Evolutionary conservation across 2,888 invertebrate species (phyloP), one percentile per base, ranked within the genome.

Genomic region (Drosophila lacicola): DNA sequence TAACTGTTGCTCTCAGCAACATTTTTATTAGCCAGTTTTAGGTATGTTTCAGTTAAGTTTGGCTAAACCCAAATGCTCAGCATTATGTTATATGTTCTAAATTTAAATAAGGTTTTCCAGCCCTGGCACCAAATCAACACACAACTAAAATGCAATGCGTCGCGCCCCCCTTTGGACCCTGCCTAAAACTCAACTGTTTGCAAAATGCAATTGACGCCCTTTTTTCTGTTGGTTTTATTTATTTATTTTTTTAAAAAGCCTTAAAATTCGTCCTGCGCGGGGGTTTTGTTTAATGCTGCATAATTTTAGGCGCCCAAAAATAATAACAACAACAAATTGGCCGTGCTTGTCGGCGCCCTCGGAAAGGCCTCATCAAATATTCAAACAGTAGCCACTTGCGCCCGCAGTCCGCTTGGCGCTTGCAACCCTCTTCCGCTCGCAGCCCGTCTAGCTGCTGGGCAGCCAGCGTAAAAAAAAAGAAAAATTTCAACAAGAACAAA

Each of bases 231-330:
- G 29, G 29, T 29, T 29, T 8, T 29, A 8, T 49, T 25, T 6
- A 9, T 10, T 17, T 17, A 1, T 25, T 49, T 75, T 17, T 14
- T 74, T 80, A 78, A 67, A 78, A 75, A 74, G 74, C 42, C 47
- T 55, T 34, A 34, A 67, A 76, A 71, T 81, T 57, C 41, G 55
- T 34, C 33, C 36, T 19, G 39, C 21, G 55, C 39, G 36, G 46
- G 64, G 54, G 39, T 55, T 66, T 67, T 72, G 76, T 81, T 83
- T 80, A 88, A 74, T 80, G 84, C 80, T 76, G 85, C 80, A 88
- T 86, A 84, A 87, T 87, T 88, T 86, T 77, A 88, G 89, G 89
- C 85, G 80, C 71, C 66, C 75, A 80, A 80, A 79, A 76, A 71
- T 33, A 67, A 67, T 37, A 44, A 33, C 36, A 62, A 13, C 73